A percentile compares a stretch with the other conserved stretches of the same genome.
Evolutionary conservation across 2,113 vertebrate species (phyloP).

Genomic region (Leucoraja erinaceus): DNA sequence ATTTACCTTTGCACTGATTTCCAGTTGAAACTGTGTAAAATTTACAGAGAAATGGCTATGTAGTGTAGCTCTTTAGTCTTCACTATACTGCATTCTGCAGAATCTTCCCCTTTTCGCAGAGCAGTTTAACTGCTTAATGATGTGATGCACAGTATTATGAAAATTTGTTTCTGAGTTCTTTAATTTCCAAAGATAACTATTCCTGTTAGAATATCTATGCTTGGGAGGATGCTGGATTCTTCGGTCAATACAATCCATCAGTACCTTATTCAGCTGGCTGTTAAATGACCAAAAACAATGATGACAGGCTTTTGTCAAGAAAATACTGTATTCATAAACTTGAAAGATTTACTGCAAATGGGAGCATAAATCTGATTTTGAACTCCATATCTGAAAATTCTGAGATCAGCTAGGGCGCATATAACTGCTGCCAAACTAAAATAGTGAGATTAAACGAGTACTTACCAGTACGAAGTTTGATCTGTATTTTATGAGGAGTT

Average conservation of each 20-base stretch:
- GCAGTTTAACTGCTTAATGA: too few relatives aligned
- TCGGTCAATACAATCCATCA: not conserved
- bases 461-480: too few relatives aligned
- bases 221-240: not conserved
- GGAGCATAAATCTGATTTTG: not conserved
- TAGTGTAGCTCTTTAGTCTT: too few relatives aligned
- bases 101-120: too few relatives aligned
- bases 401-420: not conserved
- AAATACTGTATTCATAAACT: not conserved
- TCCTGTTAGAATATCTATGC: not conserved
- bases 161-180: not conserved
- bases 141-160: too few relatives aligned
- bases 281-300: not conserved
- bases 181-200: not conserved
- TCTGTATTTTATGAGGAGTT: too few relatives aligned
- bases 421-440: not conserved
- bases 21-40: too few relatives aligned
- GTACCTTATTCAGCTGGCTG: not conserved
- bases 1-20: too few relatives aligned
- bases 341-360: not conserved
- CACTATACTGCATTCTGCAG: too few relatives aligned
- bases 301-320: not conserved
- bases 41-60: too few relatives aligned
- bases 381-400: not conserved
- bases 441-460: too few relatives aligned